These are phyloP conservation scores for Marmota monax DNA, from an alignment of 2,113 vertebrate species.

Conservation along the genomic window DNA sequence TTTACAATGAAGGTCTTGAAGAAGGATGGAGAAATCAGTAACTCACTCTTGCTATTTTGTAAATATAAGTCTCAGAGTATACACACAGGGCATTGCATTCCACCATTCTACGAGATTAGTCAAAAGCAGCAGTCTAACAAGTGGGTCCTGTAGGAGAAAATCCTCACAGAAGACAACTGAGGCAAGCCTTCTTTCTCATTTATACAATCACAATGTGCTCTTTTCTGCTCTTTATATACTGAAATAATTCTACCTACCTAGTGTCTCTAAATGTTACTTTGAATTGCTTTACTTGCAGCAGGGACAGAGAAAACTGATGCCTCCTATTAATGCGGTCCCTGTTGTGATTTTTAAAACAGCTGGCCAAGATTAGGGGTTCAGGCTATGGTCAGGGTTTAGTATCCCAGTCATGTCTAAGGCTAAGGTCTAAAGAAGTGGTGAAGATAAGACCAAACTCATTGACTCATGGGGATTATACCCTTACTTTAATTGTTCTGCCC, in stretches of 20 bases:
- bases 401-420: neutral
- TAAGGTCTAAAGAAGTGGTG: constrained; percentile 40
- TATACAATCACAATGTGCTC: neutral
- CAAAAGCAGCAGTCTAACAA: neutral
- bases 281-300: constrained; percentile 40
- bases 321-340: neutral
- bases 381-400: constrained; percentile 28
- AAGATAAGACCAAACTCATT: constrained; percentile 21
- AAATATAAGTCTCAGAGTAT: neutral
- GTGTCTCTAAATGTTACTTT: constrained; percentile 7
- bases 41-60: neutral
- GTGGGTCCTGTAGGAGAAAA: neutral
- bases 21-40: neutral
- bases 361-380: constrained; percentile 23
- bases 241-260: neutral
- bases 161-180: neutral
- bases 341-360: constrained; percentile 41
- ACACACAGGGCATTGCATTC: neutral
- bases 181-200: neutral
- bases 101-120: neutral
- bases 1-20: neutral
- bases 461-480: neutral
- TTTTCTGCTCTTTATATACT: constrained; percentile 11
- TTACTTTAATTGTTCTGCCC: constrained; percentile 51
- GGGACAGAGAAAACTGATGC: neutral